Percentiles rank a stretch among this genome's conserved stretches.
Evolutionary conservation across 1,140 invertebrate genomes (phyloP).

Genomic region (Bombus picipes): DNA sequence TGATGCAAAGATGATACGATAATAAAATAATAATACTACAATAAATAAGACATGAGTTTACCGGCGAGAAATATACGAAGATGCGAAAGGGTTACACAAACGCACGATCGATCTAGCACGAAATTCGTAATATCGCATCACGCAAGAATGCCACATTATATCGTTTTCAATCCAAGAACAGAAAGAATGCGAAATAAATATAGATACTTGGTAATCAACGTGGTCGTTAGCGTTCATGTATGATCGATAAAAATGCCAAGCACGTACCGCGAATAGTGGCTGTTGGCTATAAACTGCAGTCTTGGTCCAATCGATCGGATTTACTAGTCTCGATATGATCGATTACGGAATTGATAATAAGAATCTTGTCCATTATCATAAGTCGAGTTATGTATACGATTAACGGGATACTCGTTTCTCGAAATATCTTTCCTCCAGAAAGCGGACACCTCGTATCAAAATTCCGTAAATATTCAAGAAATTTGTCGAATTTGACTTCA

Average conservation of each 20-base stretch:
- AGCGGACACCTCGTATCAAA: not conserved
- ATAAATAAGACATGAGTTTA: conserved; percentile 72
- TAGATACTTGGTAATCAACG: not conserved
- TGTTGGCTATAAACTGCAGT: conserved; percentile 3
- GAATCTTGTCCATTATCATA: conserved; percentile 10
- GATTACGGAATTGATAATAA: conserved; percentile 27
- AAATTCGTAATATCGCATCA: not conserved
- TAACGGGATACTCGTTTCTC: conserved; percentile 28
- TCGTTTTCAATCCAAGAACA: not conserved
- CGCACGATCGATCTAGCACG: not conserved
- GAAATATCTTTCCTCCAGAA: not conserved
- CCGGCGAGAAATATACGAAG: conserved; percentile 62
- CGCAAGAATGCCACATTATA: not conserved
- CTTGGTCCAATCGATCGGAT: conserved; percentile 17
- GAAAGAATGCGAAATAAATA: conserved; percentile 21
- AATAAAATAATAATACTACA: conserved; percentile 68
- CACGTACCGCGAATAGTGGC: not conserved
- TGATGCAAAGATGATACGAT: conserved; percentile 42
- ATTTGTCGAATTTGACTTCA: conserved; percentile 27
- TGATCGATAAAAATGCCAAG: not conserved
- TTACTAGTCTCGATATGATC: conserved; percentile 23
- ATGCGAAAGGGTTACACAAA: conserved; percentile 26
- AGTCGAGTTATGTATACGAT: not conserved
- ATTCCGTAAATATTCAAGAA: not conserved
- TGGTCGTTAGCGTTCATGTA: not conserved